Conservation (phyloP, 1,140 invertebrate genomes). For the Manduca sexta region DNA sequence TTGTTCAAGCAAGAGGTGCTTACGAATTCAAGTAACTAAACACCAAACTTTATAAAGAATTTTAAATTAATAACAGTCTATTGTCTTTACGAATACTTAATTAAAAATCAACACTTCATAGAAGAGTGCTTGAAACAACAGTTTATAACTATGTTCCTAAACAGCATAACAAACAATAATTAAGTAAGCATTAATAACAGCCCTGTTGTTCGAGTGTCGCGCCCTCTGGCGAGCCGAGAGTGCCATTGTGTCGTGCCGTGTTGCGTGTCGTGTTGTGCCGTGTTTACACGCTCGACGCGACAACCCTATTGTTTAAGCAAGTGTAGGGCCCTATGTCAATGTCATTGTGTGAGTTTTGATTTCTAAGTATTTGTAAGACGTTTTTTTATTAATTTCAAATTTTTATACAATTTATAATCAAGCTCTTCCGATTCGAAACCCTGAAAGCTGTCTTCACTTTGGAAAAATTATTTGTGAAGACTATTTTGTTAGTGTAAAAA, state of each 20-base stretch:
- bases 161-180: slow-evolving; percentile 22
- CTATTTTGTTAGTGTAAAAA: too few species aligned
- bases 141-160: slow-evolving; percentile 8
- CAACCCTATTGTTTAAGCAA: slow-evolving; percentile 30
- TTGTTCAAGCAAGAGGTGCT: not conserved
- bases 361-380: slow-evolving; percentile 3
- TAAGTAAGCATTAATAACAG: slow-evolving; percentile 18
- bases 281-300: slow-evolving; percentile 36
- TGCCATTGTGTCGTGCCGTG: slow-evolving; percentile 18
- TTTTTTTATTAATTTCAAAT: not conserved
- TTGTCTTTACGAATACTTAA: too few species aligned
- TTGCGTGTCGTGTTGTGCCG: slow-evolving; percentile 17
- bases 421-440: too few species aligned
- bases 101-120: too few species aligned
- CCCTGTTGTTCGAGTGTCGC: slow-evolving; percentile 13
- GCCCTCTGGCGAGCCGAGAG: slow-evolving; percentile 17
- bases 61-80: too few species aligned
- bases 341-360: slow-evolving; percentile 6
- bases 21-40: too few species aligned
- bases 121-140: too few species aligned
- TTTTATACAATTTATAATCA: not conserved
- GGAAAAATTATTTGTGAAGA: too few species aligned
- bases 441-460: too few species aligned
- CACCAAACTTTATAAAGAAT: too few species aligned
- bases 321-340: slow-evolving; percentile 5